Evolutionary conservation across 1,140 invertebrate species (phyloP), one percentile per base, ranked within the genome.

Genomic region (Nomia melanderi): DNA sequence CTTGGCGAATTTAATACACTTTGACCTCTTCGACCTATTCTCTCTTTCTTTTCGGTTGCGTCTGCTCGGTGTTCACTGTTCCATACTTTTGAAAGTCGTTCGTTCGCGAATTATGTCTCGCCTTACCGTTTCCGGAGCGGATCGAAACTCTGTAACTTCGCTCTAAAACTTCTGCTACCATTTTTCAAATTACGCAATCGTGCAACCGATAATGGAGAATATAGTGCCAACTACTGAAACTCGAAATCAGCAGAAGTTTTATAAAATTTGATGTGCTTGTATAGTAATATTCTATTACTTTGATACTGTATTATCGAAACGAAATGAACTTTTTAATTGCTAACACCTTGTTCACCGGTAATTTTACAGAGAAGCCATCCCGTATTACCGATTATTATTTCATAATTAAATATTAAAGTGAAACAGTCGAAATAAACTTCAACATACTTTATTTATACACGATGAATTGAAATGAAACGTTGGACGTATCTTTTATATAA

Each of bases 1-100:
- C 70, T 66, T 31, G 79, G 76, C 60, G 76, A 79, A 82, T 84
- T 79, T 75, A 84, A 84, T 84, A 80, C 71, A 82, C 76, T 82
- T 54, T 20, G 50, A 64, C 39, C 69, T 53, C 31, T 63, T 64
- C 60, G 76, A 62, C 41, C 74, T 44, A 54, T 39, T 77, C 66
- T 12, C 54, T 12, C n/a, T 39, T 20, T 14, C 39, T 65, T 27
- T 50, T 57, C 17, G 17, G 60, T 27, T 23, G n/a, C 31, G 23
- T 41, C 36, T 20, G 31, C n/a, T n/a, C 33, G 47, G 3, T 39
- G 44, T 64, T n/a, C 33, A 33, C 1, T 39, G 44, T 64, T 66
- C 41, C 53, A 29, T 41, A 31, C 9, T 33, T 44, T 75, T 36
- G 59, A 60, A 57, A 57, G 36, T 36, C 73, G 53, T 75, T 75